phyloP scores from a whole-genome alignment of 2,113 vertebrate genomes.

The Pachycephala philippinensis region DNA sequence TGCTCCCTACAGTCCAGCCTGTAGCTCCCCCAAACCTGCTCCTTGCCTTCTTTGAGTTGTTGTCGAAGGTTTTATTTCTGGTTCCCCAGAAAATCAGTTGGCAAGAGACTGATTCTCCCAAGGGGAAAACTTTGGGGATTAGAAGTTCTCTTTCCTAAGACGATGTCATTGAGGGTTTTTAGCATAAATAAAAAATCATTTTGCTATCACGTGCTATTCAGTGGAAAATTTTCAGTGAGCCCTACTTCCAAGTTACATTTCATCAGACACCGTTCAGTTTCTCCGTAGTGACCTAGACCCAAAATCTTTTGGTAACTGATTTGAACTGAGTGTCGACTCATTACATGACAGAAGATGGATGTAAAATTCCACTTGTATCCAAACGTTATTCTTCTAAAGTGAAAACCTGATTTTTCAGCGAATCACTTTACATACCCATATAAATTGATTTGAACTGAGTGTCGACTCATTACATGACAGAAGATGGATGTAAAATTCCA shows the following conservation, averaged over 20 bases:
- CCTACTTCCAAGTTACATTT: not conserved
- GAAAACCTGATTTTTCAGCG: not conserved
- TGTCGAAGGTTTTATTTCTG: not conserved
- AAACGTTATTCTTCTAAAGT: not conserved
- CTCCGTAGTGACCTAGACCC: not conserved
- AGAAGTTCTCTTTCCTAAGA: not conserved
- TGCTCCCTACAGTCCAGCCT: not conserved
- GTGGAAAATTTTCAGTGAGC: not conserved
- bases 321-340: fast-evolving
- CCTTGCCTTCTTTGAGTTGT: not conserved
- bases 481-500: not conserved
- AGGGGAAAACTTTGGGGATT: not conserved
- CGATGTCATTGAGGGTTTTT: not conserved
- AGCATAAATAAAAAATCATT: not conserved
- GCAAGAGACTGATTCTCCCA: not conserved
- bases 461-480: not conserved
- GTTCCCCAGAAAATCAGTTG: not conserved
- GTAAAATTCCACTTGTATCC: not conserved
- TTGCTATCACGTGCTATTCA: not conserved
- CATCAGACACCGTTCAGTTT: not conserved
- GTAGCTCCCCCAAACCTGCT: not conserved
- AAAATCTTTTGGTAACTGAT: not conserved
- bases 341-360: not conserved
- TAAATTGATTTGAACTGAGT: not conserved
- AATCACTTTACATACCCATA: not conserved